phyloP scores from a whole-genome alignment of 2,888 invertebrate genomes.

The Deladenus siricidicola region DNA sequence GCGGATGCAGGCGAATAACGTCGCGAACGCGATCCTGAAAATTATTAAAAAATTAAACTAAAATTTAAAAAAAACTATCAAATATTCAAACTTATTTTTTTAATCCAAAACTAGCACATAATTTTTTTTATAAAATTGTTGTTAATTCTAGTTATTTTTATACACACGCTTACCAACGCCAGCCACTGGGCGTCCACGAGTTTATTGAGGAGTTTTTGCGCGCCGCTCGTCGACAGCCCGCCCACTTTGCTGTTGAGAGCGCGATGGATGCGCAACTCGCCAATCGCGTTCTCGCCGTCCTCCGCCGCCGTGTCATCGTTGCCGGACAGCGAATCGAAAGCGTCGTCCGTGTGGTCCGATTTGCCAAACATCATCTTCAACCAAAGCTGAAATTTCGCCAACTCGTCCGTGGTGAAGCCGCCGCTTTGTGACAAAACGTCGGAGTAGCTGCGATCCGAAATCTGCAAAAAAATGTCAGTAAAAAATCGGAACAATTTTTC shows the following conservation, averaged over 20 bases:
- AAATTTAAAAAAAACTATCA: background rate
- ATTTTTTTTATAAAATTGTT: background rate
- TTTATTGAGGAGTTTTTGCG: slow-evolving; percentile 18
- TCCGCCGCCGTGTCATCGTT: slow-evolving; percentile 1
- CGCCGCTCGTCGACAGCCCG: background rate
- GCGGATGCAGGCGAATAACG: slow-evolving; percentile 18
- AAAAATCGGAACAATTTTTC: too few relatives aligned
- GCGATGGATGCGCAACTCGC: background rate
- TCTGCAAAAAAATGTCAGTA: slow-evolving; percentile 9
- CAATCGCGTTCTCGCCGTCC: slow-evolving; percentile 1
- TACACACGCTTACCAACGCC: slow-evolving; percentile 15
- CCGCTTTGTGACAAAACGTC: slow-evolving; percentile 2
- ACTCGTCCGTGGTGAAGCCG: slow-evolving; percentile 16
- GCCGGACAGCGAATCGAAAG: too few relatives aligned
- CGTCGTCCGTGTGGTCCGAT: too few relatives aligned
- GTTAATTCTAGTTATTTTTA: too few relatives aligned
- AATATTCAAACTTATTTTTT: background rate
- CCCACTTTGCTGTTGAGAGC: slow-evolving; percentile 3
- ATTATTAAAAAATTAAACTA: too few relatives aligned
- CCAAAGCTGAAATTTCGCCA: slow-evolving; percentile 22
- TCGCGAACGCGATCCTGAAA: slow-evolving; percentile 11
- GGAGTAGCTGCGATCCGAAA: slow-evolving; percentile 14
- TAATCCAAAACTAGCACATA: background rate
- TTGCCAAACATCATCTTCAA: slow-evolving; percentile 21
- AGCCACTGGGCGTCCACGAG: slow-evolving; percentile 16